Conservation (phyloP, 2,113 vertebrate genomes). For the Thomomys bottae region DNA sequence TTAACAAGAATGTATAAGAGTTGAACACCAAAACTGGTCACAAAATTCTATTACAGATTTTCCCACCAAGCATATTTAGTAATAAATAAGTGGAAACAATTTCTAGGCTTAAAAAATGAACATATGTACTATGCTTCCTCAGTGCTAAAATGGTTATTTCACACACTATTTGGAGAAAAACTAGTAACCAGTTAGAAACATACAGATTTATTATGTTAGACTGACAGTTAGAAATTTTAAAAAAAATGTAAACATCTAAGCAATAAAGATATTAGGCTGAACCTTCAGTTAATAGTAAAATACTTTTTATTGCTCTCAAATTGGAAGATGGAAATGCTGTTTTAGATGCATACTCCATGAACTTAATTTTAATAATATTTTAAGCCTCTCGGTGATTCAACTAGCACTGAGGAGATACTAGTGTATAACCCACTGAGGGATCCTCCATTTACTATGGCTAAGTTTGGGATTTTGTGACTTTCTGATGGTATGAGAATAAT, state of each 20-base stretch:
- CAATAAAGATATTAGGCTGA: not conserved
- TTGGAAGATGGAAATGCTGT: not conserved
- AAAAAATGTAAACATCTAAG: not conserved
- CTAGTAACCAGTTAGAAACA: not conserved
- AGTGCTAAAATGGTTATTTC: not conserved
- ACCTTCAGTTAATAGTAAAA: conserved; percentile 42
- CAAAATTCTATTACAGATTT: not conserved
- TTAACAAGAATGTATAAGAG: not conserved
- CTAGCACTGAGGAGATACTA: not conserved
- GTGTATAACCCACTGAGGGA: not conserved
- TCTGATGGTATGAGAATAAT: not conserved
- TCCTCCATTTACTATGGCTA: too few relatives aligned
- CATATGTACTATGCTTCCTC: not conserved
- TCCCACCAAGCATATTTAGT: not conserved
- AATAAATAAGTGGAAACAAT: not conserved
- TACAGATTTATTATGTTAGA: not conserved
- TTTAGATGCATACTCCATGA: not conserved
- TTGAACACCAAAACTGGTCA: not conserved
- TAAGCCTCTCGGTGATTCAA: not conserved
- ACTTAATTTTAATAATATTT: not conserved
- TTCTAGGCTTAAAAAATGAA: conserved; percentile 1
- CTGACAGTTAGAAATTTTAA: not conserved
- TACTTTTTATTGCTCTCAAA: not conserved
- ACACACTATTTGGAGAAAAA: not conserved
- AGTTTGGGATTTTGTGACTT: not conserved